Evolutionary conservation across 2,888 invertebrate genomes (phyloP), one percentile per base, ranked within the genome.

Genomic region (Calephelis perditalis): DNA sequence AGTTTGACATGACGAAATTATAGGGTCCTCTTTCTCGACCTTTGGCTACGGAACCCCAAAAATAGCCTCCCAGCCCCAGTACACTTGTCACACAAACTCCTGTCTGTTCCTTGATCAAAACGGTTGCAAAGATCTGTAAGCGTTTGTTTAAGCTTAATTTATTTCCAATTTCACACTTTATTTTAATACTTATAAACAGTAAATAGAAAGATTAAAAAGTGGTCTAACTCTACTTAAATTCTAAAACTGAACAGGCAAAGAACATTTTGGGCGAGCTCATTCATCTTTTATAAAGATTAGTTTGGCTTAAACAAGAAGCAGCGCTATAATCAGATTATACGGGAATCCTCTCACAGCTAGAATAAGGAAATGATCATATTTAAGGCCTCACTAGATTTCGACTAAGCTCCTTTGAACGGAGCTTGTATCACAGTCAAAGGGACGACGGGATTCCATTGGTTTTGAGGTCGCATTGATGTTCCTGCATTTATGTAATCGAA

Each of bases 361-460:
- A 69, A 69, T 68, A 68, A 65, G 70, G 68, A 71, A 69, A 70
- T 73, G 74, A 76, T 79, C 76, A 78, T 76, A 78, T 77, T 78
- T 78, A 74, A 76, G 71, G 74, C 74, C 72, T 75, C 73, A 72
- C 73, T 78, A 77, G 75, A 76, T 80, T 77, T 72, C 65, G 66
- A 70, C 70, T 77, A 78, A 80, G 75, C 76, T 73, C 73, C 74
- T 81, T 79, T 79, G 76, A 75, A 72, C 68, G 64, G 49, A 65
- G 68, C 65, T 65, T 65, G 71, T 72, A 73, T 73, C 74, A 70
- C 68, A 71, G 68, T 73, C 73, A 74, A 75, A 75, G 74, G 75
- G 74, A 76, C 70, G 68, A 71, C 66, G 59, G 62, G 66, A 65
- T 63, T 59, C 65, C 62, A 64, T 65, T 64, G 67, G 69, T 68